Percentiles rank a stretch among this genome's conserved stretches.
Conservation (phyloP, 2,888 invertebrate species). For the Emmelina monodactyla region DNA sequence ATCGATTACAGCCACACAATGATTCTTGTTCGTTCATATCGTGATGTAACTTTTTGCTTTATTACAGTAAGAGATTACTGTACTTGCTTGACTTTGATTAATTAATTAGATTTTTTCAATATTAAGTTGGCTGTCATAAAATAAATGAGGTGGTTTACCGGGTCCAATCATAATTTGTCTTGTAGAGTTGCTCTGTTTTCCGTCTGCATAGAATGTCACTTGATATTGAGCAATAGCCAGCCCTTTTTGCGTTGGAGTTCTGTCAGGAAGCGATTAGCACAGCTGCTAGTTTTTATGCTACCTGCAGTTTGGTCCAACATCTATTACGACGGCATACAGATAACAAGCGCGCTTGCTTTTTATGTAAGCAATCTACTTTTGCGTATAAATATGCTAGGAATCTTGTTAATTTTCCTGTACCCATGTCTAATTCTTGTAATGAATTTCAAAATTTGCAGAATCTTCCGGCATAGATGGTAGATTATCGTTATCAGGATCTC, state of each 20-base stretch:
- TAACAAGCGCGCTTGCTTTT: conserved; percentile 1
- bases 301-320: not conserved
- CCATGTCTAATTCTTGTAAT: not conserved
- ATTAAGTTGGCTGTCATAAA: too few species aligned
- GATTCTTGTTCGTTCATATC: conserved; percentile 21
- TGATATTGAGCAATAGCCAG: not conserved
- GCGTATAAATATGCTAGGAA: not conserved
- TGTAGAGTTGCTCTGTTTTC: not conserved
- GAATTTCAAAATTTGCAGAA: too few species aligned
- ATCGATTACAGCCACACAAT: conserved; percentile 35
- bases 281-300: conserved; percentile 1
- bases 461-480: too few species aligned
- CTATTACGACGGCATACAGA: not conserved
- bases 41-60: conserved; percentile 37
- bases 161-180: not conserved
- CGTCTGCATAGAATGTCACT: conserved; percentile 1
- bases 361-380: not conserved
- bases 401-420: not conserved
- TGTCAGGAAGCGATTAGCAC: conserved; percentile 1
- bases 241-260: conserved; percentile 1
- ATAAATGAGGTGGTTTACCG: too few species aligned
- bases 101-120: too few species aligned
- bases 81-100: too few species aligned
- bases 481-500: too few species aligned
- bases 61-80: too few species aligned